Percentiles rank a stretch among this genome's conserved stretches.
Conservation (phyloP, 2,113 vertebrate species). For the Phalacrocorax brasilianus region DNA sequence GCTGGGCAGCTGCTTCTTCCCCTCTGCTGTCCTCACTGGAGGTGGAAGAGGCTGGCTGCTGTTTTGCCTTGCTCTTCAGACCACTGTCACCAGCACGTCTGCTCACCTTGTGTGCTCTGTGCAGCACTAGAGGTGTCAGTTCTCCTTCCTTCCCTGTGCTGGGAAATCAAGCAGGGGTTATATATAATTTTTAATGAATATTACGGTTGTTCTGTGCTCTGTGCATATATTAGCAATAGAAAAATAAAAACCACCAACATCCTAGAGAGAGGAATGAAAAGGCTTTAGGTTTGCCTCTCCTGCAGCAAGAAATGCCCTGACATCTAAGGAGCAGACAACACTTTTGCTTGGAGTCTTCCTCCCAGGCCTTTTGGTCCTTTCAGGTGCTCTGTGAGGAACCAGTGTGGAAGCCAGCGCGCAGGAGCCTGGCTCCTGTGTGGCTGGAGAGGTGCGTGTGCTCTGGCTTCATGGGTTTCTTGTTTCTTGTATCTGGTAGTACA, state of each 20-base stretch:
- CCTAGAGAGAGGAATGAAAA: too few relatives aligned
- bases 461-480: neutral
- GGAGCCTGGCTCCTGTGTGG: neutral
- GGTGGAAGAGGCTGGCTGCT: neutral
- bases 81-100: fast-evolving
- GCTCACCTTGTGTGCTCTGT: neutral
- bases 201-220: neutral
- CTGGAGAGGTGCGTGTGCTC: neutral
- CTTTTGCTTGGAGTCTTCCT: too few relatives aligned
- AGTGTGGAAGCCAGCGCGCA: neutral
- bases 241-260: neutral
- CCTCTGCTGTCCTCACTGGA: neutral
- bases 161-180: neutral
- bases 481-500: too few relatives aligned
- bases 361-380: neutral
- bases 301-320: neutral
- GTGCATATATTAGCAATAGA: neutral
- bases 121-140: neutral
- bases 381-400: neutral
- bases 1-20: neutral
- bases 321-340: neutral
- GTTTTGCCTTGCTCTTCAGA: neutral
- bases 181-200: neutral
- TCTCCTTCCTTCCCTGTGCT: neutral
- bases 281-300: neutral